Evolutionary conservation across 2,113 vertebrate species (phyloP).

Genomic region (Gallinago media): DNA sequence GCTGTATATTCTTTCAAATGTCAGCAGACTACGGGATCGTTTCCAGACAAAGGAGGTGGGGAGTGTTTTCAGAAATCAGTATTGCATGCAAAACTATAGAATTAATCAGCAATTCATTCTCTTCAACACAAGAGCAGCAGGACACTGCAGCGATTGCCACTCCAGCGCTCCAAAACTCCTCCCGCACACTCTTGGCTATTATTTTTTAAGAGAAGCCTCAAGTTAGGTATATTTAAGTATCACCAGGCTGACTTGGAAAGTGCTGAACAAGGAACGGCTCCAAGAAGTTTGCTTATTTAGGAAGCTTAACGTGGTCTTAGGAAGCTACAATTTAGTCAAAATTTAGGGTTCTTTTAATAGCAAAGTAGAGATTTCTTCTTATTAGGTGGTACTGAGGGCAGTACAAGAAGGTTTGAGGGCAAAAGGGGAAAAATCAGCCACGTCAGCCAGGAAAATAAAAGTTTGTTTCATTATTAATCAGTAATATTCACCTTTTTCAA

Average conservation of each 20-base stretch:
- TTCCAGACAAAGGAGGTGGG: slow-evolving; percentile 58
- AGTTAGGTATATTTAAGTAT: slow-evolving; percentile 1
- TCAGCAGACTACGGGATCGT: slow-evolving; percentile 48
- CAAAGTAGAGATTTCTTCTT: neutral
- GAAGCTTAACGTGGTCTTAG: neutral
- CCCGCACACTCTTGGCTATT: neutral
- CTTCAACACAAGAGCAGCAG: slow-evolving; percentile 3
- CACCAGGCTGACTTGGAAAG: neutral
- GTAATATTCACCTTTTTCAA: slow-evolving; percentile 26
- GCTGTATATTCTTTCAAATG: slow-evolving; percentile 79
- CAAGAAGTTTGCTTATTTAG: neutral
- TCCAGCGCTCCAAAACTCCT: slow-evolving; percentile 3
- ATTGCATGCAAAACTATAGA: slow-evolving; percentile 69
- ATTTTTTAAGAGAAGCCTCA: neutral
- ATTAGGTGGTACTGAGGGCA: neutral
- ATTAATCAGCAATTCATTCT: slow-evolving; percentile 73
- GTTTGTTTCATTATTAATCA: slow-evolving; percentile 16
- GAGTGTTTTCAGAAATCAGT: slow-evolving; percentile 69
- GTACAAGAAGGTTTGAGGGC: neutral
- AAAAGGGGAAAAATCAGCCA: neutral
- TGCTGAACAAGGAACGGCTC: neutral
- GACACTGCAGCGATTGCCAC: slow-evolving; percentile 16
- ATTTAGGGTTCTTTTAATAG: neutral
- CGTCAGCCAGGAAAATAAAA: neutral
- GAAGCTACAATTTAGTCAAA: neutral